Percentiles rank a stretch among this genome's conserved stretches.
phyloP scores from a whole-genome alignment of 2,113 vertebrate genomes.

The Nansenia antarctica region DNA sequence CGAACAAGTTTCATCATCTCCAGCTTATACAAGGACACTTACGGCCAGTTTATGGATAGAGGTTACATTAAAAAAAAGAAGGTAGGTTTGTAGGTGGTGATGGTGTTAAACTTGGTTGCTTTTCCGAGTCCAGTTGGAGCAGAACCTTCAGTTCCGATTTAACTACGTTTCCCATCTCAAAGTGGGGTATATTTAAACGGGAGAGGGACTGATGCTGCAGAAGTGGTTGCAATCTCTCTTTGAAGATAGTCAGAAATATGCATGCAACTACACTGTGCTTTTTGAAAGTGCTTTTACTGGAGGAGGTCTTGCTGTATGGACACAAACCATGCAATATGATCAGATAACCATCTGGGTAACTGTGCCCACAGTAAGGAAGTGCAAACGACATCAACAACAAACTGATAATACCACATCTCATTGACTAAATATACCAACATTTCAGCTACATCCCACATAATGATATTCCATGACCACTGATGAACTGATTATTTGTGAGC shows the following conservation, averaged over 20 bases:
- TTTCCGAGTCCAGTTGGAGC: too few relatives aligned
- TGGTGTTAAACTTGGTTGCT: slow-evolving; percentile 16
- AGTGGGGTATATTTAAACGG: too few relatives aligned
- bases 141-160: too few relatives aligned
- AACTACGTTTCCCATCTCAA: too few relatives aligned
- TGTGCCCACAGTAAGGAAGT: too few relatives aligned
- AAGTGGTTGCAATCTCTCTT: too few relatives aligned
- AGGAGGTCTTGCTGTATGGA: background rate
- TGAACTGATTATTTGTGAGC: background rate
- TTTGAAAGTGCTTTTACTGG: slow-evolving; percentile 12
- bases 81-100: slow-evolving; percentile 7
- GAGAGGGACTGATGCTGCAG: too few relatives aligned
- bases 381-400: too few relatives aligned
- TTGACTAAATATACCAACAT: background rate
- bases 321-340: background rate
- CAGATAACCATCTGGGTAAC: too few relatives aligned
- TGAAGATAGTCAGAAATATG: slow-evolving; percentile 22
- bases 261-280: slow-evolving; percentile 56
- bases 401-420: background rate
- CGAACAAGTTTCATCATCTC: slow-evolving; percentile 11
- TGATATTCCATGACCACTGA: background rate
- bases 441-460: background rate
- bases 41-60: slow-evolving; percentile 62
- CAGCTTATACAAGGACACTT: slow-evolving; percentile 77
- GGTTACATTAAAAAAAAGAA: slow-evolving; percentile 35